phyloP scores from a whole-genome alignment of 2,888 invertebrate species.

The Dermolepida albohirtum region DNA sequence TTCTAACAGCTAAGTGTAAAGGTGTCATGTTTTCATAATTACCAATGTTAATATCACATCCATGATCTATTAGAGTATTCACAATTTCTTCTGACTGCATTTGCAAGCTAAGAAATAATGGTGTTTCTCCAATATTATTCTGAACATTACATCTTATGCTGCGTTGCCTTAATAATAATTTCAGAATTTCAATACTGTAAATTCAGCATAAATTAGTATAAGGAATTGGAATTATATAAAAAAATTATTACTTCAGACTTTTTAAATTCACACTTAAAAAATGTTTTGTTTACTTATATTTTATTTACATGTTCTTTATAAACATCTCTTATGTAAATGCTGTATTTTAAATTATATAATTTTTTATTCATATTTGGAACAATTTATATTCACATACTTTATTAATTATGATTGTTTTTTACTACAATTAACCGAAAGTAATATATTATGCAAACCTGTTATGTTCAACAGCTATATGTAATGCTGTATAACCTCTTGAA shows the following conservation, averaged over 20 bases:
- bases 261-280: no score
- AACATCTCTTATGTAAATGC: neutral
- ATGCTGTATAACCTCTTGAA: constrained; percentile 21
- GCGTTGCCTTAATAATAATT: constrained; percentile 5
- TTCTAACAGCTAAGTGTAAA: constrained; percentile 17
- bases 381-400: no score
- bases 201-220: no score
- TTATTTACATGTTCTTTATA: no score
- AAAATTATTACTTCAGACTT: no score
- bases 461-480: constrained; percentile 28
- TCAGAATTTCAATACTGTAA: constrained; percentile 16
- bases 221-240: no score
- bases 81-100: constrained; percentile 18
- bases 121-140: constrained; percentile 23
- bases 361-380: no score
- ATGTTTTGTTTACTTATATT: no score
- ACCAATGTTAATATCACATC: constrained; percentile 22
- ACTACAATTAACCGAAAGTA: no score
- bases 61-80: constrained; percentile 8
- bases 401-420: no score
- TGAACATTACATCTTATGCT: constrained; percentile 8
- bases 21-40: constrained; percentile 27
- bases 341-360: no score
- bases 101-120: constrained; percentile 22
- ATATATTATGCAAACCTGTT: constrained; percentile 5